Evolutionary conservation across 2,888 invertebrate species (phyloP).

Genomic region (Orgyia antiqua): DNA sequence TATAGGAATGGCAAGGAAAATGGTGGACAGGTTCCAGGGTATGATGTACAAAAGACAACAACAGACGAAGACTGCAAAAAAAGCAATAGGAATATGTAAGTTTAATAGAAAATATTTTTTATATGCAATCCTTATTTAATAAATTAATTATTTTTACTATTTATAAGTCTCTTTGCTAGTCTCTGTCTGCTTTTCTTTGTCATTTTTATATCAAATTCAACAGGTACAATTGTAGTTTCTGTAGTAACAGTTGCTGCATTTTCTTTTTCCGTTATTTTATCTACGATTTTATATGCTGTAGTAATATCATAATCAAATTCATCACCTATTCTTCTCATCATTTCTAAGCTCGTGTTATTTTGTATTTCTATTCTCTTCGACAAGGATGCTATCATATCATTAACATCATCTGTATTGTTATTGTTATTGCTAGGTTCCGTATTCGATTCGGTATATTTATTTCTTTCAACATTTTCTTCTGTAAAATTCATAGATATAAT

Average conservation of each 20-base stretch:
- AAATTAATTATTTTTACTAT: too few species aligned
- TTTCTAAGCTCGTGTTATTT: constrained; percentile 48
- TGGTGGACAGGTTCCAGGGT: too few species aligned
- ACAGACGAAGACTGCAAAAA: too few species aligned
- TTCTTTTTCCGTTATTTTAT: neutral
- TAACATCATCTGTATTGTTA: constrained; percentile 25
- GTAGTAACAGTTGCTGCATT: constrained; percentile 4
- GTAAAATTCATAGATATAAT: constrained; percentile 29
- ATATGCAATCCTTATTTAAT: too few species aligned
- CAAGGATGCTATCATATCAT: constrained; percentile 40
- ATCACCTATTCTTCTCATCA: constrained; percentile 31
- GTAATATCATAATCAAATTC: constrained; percentile 6
- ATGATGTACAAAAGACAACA: too few species aligned
- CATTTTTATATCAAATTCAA: constrained; percentile 11
- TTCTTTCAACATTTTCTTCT: constrained; percentile 30
- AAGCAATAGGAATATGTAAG: too few species aligned
- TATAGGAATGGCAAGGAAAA: too few species aligned
- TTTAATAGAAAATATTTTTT: too few species aligned
- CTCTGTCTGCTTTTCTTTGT: constrained; percentile 35
- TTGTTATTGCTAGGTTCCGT: neutral
- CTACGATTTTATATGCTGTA: neutral
- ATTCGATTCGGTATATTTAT: constrained; percentile 21
- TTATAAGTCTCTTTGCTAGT: neutral
- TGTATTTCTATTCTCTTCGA: constrained; percentile 49
- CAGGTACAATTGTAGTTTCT: constrained; percentile 2